phyloP scores from a whole-genome alignment of 1,140 invertebrate genomes.

The Zophobas atratus region DNA sequence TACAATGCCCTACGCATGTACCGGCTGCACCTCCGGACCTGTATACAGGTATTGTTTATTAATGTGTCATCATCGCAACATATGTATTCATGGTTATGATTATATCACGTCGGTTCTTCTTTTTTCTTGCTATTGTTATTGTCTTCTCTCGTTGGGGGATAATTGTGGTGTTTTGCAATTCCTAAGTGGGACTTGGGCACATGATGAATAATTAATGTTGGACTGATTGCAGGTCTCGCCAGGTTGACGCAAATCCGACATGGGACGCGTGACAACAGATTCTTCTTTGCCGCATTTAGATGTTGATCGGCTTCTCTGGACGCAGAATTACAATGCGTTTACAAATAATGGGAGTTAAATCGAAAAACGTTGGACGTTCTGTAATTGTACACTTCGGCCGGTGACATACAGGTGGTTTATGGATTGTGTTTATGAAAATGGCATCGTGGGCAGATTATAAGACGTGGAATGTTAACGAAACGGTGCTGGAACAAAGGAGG shows the following conservation, averaged over 20 bases:
- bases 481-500: no score
- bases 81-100: constrained; percentile 35
- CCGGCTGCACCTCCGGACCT: constrained; percentile 27
- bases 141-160: constrained; percentile 19
- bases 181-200: constrained; percentile 28
- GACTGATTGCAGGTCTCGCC: constrained; percentile 25
- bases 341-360: no score
- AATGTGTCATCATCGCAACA: constrained; percentile 40
- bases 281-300: not conserved
- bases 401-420: no score
- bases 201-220: constrained; percentile 37
- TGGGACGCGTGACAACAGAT: constrained; percentile 25
- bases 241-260: constrained; percentile 19
- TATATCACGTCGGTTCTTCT: constrained; percentile 33
- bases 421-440: no score
- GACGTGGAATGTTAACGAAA: no score
- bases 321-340: not conserved
- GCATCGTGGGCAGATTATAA: no score
- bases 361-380: no score
- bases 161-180: constrained; percentile 39
- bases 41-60: constrained; percentile 34
- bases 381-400: no score
- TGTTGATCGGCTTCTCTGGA: not conserved
- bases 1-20: constrained; percentile 40
- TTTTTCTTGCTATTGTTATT: constrained; percentile 20